Evolutionary conservation across 2,888 invertebrate species (phyloP), one percentile per base, ranked within the genome.

Genomic region (Lithophane ornitopus): DNA sequence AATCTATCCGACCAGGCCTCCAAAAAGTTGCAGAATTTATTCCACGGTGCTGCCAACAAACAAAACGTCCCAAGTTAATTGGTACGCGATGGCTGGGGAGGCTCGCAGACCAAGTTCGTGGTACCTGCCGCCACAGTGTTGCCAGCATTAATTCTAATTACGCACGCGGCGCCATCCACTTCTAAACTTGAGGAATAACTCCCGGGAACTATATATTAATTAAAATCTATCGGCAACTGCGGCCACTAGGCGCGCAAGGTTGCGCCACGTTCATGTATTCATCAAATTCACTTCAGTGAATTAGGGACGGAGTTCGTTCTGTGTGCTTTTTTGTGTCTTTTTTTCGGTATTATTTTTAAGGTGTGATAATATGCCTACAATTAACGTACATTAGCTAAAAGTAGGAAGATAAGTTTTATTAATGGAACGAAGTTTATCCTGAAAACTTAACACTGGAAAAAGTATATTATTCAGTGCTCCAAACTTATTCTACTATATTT

Each of bases 121-220:
- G 77, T 81, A 85, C 75, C 84, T 88, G 82, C 78, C 74, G 76
- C 72, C 82, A 76, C 78, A 76, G 85, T 84, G 85, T 82, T 82
- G 78, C 85, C 86, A 85, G 87, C 90, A 92, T 92, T 92, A 88
- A 92, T 92, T 90, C 89, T 91, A 89, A 91, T 92, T 90, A 92
- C 84, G 83, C 81, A 86, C 86, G 85, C 83, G 81, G 87, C 87
- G 82, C 87, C 87, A 89, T 89, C 88, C 85, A 89, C 87, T 90
- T 91, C 85, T 86, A 76, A 91, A 91, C 89, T 92, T 85, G 78
- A 83, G 87, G 85, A 88, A 86, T 90, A 89, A 88, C 92, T 91
- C 90, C 78, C 68, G 89, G 91, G 90, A 92, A 91, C 92, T 91
- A 92, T 92, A 90, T 90, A 91, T 92, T 92, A 92, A 92, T 92